These are phyloP conservation scores for Hippoglossus stenolepis DNA, from an alignment of 2,113 vertebrate species.

Conservation along the genomic window DNA sequence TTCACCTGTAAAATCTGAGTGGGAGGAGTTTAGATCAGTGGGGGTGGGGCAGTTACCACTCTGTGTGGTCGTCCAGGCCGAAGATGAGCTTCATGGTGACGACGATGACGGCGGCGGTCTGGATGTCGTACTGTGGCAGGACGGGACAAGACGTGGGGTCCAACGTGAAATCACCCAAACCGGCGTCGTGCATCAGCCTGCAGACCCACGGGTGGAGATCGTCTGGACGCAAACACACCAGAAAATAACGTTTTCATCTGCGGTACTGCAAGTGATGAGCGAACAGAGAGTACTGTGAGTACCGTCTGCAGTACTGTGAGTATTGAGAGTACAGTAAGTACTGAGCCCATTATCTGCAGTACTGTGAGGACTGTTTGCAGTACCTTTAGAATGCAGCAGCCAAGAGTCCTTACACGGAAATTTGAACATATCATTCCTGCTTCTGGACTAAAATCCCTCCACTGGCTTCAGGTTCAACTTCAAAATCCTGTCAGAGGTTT, in stretches of 20 bases:
- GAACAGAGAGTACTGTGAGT: too few species aligned
- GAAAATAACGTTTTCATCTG: too few species aligned
- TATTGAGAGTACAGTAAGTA: neutral
- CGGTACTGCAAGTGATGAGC: too few species aligned
- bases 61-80: conserved; percentile 87
- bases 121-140: conserved; percentile 87
- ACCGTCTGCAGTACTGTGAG: too few species aligned
- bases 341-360: neutral
- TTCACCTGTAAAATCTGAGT: neutral
- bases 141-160: conserved; percentile 45
- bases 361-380: neutral
- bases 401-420: too few species aligned
- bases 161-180: conserved; percentile 83
- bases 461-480: too few species aligned
- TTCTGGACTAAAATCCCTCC: too few species aligned
- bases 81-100: conserved; percentile 91
- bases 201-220: conserved; percentile 87
- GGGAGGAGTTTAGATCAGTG: neutral
- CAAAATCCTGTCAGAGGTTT: too few species aligned
- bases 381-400: too few species aligned
- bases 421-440: too few species aligned
- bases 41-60: conserved; percentile 83
- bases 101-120: conserved; percentile 87
- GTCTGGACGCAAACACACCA: conserved; percentile 70
- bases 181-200: conserved; percentile 79